Base-by-base conservation (phyloP, 1,140 invertebrate genomes). In the Bombus affinis region DNA sequence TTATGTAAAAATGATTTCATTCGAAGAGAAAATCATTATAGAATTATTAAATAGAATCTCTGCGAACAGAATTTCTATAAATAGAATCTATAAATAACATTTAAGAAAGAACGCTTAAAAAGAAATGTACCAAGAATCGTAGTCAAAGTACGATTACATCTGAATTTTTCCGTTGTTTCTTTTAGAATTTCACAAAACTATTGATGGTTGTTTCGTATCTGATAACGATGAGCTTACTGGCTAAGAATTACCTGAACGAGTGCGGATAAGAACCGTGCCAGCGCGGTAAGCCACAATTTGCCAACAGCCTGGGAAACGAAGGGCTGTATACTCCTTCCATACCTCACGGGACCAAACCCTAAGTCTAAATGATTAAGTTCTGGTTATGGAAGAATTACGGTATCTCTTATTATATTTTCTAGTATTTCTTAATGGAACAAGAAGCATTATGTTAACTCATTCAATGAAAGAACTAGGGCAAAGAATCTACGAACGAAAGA, bases 271-370 rank as follows among this genome's bases (percentile, higher is more conserved):
- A 89, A 86, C 79, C 80, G 88, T 89, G 88, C 87, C 53, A 84
- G 83, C 87, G 78, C 81, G 88, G 88, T 90, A 89, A 87, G 85
- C 88, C 88, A 83, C 88, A 89, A 84, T 90, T 89, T 77, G 81
- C 88, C 79, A 65, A 84, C 78, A 71, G 85, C 85, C 85, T 90
- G 89, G 89, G 89, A 90, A 90, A 77, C 42, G 28, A 78, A 85
- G 68, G 88, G 59, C 83, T 89, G 88, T 53, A 35, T 62, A 68
- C 42, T 68, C 44, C 10, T 74, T 90, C 32, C 68, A 65, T 73
- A 53, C 42, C 76, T 66, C 42, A 37, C 72, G 47, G 68, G 79
- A 81, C 59, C 81, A 88, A 81, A 85, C 62, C 44, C 44, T 47
- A 47, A 81, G 57, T 72, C 80, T 88, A 85, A 88, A 80, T 88